These are phyloP conservation scores for Microchrysa polita DNA, from an alignment of 2,888 invertebrate species.

Conservation along the genomic window DNA sequence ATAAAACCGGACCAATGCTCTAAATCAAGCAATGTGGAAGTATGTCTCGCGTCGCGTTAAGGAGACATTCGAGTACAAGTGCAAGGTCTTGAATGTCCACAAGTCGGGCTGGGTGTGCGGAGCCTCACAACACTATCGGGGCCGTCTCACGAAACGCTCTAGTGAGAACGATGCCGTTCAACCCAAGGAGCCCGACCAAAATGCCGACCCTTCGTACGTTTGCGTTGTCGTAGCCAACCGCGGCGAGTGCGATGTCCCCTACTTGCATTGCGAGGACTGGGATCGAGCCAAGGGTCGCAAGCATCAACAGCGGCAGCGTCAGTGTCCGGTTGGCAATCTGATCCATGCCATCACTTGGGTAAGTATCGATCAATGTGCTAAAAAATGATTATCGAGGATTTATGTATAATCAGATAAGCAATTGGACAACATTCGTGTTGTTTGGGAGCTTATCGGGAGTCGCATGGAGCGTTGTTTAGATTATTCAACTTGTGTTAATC, in stretches of 20 bases:
- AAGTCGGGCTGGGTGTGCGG: conserved; percentile 59
- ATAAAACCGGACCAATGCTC: conserved; percentile 42
- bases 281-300: neutral
- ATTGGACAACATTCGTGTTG: neutral
- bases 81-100: conserved; percentile 66
- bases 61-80: conserved; percentile 67
- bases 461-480: neutral
- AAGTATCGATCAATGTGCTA: conserved; percentile 51
- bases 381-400: conserved; percentile 6
- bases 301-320: neutral
- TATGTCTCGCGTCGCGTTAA: conserved; percentile 67
- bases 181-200: neutral
- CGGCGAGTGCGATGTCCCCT: conserved; percentile 22
- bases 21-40: conserved; percentile 66
- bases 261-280: conserved; percentile 32
- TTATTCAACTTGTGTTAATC: neutral
- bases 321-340: conserved; percentile 33
- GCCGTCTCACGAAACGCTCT: neutral
- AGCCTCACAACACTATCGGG: conserved; percentile 25
- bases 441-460: conserved; percentile 9
- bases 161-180: neutral
- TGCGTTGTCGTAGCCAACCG: conserved; percentile 18
- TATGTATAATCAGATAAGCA: conserved; percentile 10
- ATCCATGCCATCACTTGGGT: conserved; percentile 65
- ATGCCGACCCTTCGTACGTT: neutral